Base-by-base conservation (phyloP, 2,797 vertebrate genomes). In the Myripristis jacobus region DNA sequence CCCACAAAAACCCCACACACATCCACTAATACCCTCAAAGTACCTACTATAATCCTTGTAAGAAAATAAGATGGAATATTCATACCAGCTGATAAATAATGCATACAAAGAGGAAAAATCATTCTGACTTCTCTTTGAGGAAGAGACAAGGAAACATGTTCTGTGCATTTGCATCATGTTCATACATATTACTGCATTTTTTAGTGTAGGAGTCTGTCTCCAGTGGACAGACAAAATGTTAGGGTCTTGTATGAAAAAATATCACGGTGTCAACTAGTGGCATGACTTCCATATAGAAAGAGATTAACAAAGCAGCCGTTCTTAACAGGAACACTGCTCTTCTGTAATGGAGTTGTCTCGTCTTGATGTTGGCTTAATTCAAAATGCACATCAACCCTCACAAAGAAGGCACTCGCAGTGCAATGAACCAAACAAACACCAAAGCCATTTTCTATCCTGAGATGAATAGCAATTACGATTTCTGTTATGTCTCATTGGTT, bases 391-490 rank as follows among this genome's bases (percentile, higher is more conserved):
- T 84, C 86, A 80, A 75, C 70, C 38, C 62, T 60, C 38, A 36
- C 63, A 67, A 70, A 73, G 68, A 67, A 57, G 56, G 64, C 73
- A 75, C 46, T 63, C 24, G 34, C 73, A 22, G 76, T 31, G 83
- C 87, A 88, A 81, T 80, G 76, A 83, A 86, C 87, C 88, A 89
- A 82, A 90, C 84, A 82, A 87, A 87, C 86, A 84, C 74, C 79
- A 73, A 78, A 87, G 82, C 82, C 81, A 78, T 88, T 88, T 89
- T 68, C 83, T 21, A 79, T 84, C 77, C 83, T 82, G 81, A 86
- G 77, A 89, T 61, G 77, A 90, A 90, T 81, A 87, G 80, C 86
- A 91, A 90, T 91, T 88, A 88, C 70, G 15, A 83, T 89, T 88
- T 86, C 55, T 74, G 87, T 72, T 91, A 82, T 83, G 84, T 89